Evolutionary conservation across 1,140 invertebrate genomes (phyloP), one percentile per base, ranked within the genome.

Genomic region (Diuraphis noxia): DNA sequence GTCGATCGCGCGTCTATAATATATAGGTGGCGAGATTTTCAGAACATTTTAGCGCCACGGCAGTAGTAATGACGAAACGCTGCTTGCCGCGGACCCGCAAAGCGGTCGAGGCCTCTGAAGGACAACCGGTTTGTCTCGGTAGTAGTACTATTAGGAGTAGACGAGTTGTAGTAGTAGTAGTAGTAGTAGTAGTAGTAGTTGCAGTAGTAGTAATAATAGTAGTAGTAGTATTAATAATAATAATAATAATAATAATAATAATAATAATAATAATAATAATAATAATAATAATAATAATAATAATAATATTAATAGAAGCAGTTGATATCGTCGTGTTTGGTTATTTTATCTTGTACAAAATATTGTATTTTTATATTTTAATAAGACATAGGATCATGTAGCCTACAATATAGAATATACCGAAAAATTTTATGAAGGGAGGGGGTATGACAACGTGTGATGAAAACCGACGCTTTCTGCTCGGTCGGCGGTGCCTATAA

Each of bases 91-190:
- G 30, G 56, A 72, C 30, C 56, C 1, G 77, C 40, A 63, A 72
- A 72, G 9, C 52, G 34, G 23, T 81, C 43, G 49, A 91, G 89
- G 89, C 38, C 77, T 79, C 36, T 79, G 89, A 91, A 91, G 89
- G 89, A 81, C 89, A 41, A 91, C 89, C 46, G 89, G 89, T 91
- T 91, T 52, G 49, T 88, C 36, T 87, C 84, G 25, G 30, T 21
- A 49, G 38, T 46, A 87, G 49, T n/a, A n/a, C n/a, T n/a, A n/a
- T n/a, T n/a, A n/a, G n/a, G n/a, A n/a, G n/a, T n/a, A n/a, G n/a
- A n/a, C n/a, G n/a, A n/a, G n/a, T n/a, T n/a, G n/a, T 52, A 38
- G 9, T 56, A 25, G n/a, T 56, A 38, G 46, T 87, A 7, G 49
- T 87, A 85, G 43, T 85, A 49, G 0, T 85, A 46, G 10, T 72